These are phyloP conservation scores for Phylloscopus collybita DNA, from an alignment of 2,797 vertebrate species.

Conservation along the genomic window DNA sequence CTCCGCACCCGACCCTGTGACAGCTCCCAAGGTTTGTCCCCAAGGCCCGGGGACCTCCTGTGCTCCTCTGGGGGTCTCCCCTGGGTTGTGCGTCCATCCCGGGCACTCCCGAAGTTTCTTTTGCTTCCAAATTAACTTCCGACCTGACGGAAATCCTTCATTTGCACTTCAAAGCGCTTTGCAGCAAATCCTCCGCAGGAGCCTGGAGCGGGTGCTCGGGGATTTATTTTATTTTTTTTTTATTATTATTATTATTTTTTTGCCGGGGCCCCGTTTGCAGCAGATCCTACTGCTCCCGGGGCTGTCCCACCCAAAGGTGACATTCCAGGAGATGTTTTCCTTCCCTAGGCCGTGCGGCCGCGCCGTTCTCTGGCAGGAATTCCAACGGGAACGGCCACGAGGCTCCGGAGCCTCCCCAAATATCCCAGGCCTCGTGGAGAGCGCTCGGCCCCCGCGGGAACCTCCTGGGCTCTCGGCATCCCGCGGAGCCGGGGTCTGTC, in stretches of 20 bases:
- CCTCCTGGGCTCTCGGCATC: accelerated
- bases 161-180: constrained; percentile 58
- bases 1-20: accelerated
- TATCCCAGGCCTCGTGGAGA: not conserved
- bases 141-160: not conserved
- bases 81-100: not conserved
- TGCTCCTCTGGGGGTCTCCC: not conserved
- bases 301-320: not conserved
- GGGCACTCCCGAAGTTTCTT: accelerated
- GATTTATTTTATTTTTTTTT: not conserved
- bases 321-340: not conserved
- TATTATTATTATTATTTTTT: not conserved
- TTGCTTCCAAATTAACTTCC: not conserved
- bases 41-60: not conserved
- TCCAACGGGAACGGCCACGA: accelerated
- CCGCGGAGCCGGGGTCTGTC: accelerated
- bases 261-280: not conserved
- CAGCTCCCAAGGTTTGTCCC: not conserved
- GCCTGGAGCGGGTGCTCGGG: not conserved
- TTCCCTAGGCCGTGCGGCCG: accelerated
- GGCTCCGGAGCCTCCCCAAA: not conserved
- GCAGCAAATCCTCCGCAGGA: not conserved
- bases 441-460: accelerated
- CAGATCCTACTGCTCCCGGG: not conserved
- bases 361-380: not conserved